A percentile compares a stretch with the other conserved stretches of the same genome.
Conservation (phyloP, 2,113 vertebrate genomes). For the Cygnus buccinator region DNA sequence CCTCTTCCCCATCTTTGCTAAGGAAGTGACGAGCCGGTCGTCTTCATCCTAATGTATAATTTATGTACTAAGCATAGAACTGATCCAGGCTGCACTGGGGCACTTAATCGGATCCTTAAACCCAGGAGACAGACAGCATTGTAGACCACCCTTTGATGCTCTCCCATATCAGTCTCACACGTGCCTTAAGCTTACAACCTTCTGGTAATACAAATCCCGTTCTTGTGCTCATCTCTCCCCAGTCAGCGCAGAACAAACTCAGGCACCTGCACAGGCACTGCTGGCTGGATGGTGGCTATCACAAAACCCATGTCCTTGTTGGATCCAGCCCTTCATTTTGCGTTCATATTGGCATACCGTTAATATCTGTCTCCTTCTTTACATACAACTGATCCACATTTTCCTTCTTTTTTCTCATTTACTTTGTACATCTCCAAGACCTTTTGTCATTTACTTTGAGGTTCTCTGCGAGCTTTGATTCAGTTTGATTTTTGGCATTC, state of each 20-base stretch:
- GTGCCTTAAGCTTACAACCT: background rate
- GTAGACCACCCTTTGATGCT: background rate
- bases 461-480: background rate
- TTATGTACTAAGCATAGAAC: background rate
- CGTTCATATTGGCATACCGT: background rate
- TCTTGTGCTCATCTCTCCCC: background rate
- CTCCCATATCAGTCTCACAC: background rate
- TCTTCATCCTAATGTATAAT: background rate
- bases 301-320: rapidly evolving
- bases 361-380: background rate
- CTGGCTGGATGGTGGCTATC: background rate
- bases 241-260: background rate
- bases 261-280: background rate
- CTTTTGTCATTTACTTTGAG: background rate
- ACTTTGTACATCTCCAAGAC: background rate
- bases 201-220: background rate
- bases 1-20: background rate
- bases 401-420: background rate
- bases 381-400: background rate
- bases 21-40: background rate
- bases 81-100: background rate
- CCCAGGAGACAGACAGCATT: background rate
- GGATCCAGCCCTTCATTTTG: background rate
- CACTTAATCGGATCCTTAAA: background rate
- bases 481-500: background rate